A percentile compares a stretch with the other conserved stretches of the same genome.
These are phyloP conservation scores for Disparrhopalites patrizii DNA, from an alignment of 2,888 invertebrate genomes.

Conservation along the genomic window DNA sequence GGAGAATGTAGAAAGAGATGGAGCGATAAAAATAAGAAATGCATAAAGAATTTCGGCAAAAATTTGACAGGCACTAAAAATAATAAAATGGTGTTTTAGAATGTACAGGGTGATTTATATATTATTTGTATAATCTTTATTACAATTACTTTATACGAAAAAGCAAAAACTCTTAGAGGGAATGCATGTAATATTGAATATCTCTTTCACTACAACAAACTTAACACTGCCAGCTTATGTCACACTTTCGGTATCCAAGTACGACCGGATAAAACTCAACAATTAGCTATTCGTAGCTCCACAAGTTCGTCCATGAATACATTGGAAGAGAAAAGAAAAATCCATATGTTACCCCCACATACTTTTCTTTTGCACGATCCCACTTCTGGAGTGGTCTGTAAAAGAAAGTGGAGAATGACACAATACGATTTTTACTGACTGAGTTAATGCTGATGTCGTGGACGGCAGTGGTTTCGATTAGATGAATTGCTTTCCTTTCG, in stretches of 20 bases:
- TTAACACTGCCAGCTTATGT: no score
- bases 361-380: no score
- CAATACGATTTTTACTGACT: constrained; percentile 24
- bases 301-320: background rate
- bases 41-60: background rate
- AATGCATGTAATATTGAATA: no score
- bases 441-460: constrained; percentile 26
- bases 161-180: no score
- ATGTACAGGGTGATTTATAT: no score
- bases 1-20: background rate
- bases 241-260: no score
- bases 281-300: background rate
- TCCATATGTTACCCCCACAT: no score
- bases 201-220: no score
- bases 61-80: background rate
- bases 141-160: no score
- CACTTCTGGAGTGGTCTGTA: no score
- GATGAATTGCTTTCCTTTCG: constrained; percentile 43
- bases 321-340: background rate
- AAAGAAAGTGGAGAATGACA: constrained; percentile 9
- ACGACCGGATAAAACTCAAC: background rate
- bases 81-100: no score
- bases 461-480: constrained; percentile 34
- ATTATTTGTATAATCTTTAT: no score
- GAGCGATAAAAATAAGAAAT: constrained; percentile 7